Base-by-base conservation (phyloP, 2,888 invertebrate genomes). In the Cylloceria caligata region DNA sequence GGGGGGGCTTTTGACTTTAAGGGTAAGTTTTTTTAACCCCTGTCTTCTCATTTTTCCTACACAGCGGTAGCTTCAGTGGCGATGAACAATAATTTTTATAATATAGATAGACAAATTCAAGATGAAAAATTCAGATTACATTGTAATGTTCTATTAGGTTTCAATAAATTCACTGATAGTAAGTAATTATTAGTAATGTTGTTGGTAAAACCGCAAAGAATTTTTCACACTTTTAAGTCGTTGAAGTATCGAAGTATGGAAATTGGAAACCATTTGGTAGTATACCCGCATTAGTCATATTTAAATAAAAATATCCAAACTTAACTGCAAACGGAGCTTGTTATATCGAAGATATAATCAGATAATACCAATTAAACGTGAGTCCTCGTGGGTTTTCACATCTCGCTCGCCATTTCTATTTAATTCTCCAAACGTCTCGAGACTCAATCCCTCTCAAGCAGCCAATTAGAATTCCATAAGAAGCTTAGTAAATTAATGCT, bases 381-480 rank as follows among this genome's bases (percentile, higher is more conserved):
- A 57, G 3, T 5, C 42, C 21, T 42, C 19, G 52, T 30, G 39
- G 24, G 60, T 45, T 45, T n/a, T 27, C 11, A 49, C 34, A 16
- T 49, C 16, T n/a, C 21, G 6, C 42, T 34, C 19, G 34, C 11
- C 34, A 6, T 34, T 52, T 68, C 19, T 6, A 52, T 36, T 52
- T 19, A 34, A 11, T 27, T 57, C 16, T 11, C 13, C 24, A 49
- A 49, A 52, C 30, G 67, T 30, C 30, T 6, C 24, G 19, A 42
- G 71, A 13, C 19, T 49, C 62, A 2, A 55, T 34, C n/a, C 27
- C 52, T 55, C 52, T 42, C 67, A 65, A 77, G 65, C 73, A 83
- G 83, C 86, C 86, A 87, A 86, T 87, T 85, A 87, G 81, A 86
- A 84, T 84, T 73, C 64, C 55, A 69, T 87, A 87, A 87, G 86